Evolutionary conservation across 37 sponge, comb jelly and placozoan species (phyloP).

Genomic region (Aplysina aerophoba): DNA sequence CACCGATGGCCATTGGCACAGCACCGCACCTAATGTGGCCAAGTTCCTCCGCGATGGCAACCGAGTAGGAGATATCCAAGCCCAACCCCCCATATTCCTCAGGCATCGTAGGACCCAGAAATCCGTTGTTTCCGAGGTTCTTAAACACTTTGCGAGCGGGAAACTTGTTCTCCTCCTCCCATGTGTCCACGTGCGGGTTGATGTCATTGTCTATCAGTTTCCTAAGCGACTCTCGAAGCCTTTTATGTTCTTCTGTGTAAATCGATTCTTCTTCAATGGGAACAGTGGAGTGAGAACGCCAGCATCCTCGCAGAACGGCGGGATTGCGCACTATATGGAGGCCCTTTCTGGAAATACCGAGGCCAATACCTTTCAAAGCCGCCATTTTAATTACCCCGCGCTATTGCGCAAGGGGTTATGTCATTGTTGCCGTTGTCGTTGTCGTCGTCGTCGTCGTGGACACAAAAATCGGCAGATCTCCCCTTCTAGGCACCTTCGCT

Average conservation of each 20-base stretch:
- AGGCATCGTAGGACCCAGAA: slow-evolving; percentile 83
- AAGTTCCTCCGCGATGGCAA: slow-evolving; percentile 89
- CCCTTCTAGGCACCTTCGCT: no score
- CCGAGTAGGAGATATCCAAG: slow-evolving; percentile 79
- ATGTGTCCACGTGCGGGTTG: slow-evolving; percentile 90
- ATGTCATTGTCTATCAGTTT: slow-evolving; percentile 92
- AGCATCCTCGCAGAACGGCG: no score
- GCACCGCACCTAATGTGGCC: slow-evolving; percentile 76
- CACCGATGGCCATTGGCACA: slow-evolving; percentile 96
- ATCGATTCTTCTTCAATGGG: slow-evolving; percentile 52
- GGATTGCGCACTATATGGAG: no score
- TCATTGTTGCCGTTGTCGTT: no score
- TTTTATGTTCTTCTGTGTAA: slow-evolving; percentile 71
- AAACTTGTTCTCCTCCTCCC: slow-evolving; percentile 80
- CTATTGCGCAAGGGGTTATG: no score
- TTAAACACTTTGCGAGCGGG: slow-evolving; percentile 90
- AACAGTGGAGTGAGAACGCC: slow-evolving; percentile 11
- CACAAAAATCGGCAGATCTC: no score
- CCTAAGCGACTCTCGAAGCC: slow-evolving; percentile 73
- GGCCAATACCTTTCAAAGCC: no score
- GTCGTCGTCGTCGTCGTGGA: no score
- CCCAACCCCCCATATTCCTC: slow-evolving; percentile 91
- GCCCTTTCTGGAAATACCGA: no score
- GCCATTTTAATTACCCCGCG: no score
- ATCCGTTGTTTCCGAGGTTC: slow-evolving; percentile 85